These are phyloP conservation scores for Myotis brandtii DNA, from an alignment of 2,113 vertebrate genomes.

Conservation along the genomic window DNA sequence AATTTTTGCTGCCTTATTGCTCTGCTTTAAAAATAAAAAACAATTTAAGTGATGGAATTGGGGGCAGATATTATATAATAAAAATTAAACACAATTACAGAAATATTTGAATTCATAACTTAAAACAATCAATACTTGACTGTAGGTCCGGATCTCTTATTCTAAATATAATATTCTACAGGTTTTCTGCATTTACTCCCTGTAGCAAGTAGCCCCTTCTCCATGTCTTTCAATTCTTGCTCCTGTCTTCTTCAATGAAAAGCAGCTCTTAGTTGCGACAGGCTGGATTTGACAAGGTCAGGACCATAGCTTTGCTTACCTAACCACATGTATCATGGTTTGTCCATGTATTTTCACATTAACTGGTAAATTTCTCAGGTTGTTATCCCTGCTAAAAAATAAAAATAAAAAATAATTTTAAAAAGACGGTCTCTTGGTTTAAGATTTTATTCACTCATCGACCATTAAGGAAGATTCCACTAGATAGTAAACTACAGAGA, in stretches of 20 bases:
- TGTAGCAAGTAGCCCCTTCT: not conserved
- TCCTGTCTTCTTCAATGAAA: not conserved
- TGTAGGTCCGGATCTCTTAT: not conserved
- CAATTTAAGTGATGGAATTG: not conserved
- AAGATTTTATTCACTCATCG: not conserved
- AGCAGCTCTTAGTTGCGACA: not conserved
- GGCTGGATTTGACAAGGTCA: not conserved
- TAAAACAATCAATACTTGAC: not conserved
- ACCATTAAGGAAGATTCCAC: not conserved
- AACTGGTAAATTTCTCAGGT: not conserved
- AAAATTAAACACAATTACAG: constrained; percentile 1
- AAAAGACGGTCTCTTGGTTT: not conserved
- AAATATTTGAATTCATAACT: not conserved
- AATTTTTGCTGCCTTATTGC: not conserved
- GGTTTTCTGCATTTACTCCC: not conserved
- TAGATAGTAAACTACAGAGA: not conserved
- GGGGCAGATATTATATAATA: not conserved
- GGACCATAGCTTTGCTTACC: not conserved
- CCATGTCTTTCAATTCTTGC: not conserved
- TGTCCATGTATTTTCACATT: not conserved
- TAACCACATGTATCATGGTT: not conserved
- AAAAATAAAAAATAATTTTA: not conserved
- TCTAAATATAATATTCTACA: not conserved
- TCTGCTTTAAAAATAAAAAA: not conserved
- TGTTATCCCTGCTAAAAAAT: not conserved